phyloP scores from a whole-genome alignment of 1,140 invertebrate genomes.

The Matsumurasca onukii region DNA sequence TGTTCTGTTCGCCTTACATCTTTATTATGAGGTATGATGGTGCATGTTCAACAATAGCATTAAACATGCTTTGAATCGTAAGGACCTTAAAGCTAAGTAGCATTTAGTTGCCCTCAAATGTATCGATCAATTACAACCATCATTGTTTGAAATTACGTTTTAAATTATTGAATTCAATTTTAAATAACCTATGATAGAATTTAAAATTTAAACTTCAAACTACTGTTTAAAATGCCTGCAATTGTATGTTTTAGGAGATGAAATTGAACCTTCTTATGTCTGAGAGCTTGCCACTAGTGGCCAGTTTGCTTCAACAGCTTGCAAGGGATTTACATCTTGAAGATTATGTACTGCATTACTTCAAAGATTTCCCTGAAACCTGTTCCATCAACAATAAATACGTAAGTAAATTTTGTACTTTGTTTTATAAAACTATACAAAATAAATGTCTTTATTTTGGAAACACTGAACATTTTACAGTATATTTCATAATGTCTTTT shows the following conservation, averaged over 20 bases:
- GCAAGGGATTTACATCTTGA: slow-evolving; percentile 72
- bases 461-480: no score
- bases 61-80: not conserved
- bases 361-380: slow-evolving; percentile 76
- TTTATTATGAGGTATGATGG: slow-evolving; percentile 77
- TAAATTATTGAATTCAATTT: no score
- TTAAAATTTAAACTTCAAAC: not conserved
- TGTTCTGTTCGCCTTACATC: slow-evolving; percentile 79
- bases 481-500: no score
- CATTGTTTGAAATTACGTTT: no score
- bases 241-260: slow-evolving; percentile 72
- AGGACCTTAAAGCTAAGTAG: no score
- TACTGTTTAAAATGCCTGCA: no score
- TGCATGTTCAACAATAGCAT: not conserved
- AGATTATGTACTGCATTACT: slow-evolving; percentile 78
- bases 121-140: no score
- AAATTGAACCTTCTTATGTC: slow-evolving; percentile 75
- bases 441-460: no score
- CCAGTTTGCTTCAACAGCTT: slow-evolving; percentile 73
- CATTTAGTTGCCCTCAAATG: no score
- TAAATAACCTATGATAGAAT: no score
- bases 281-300: slow-evolving; percentile 67
- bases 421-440: no score
- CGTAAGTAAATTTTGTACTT: slow-evolving; percentile 2
- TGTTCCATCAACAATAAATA: slow-evolving; percentile 47